A percentile compares a stretch with the other conserved stretches of the same genome.
Evolutionary conservation across 2,888 invertebrate species (phyloP).

Genomic region (Scaptomyza caliginosa): DNA sequence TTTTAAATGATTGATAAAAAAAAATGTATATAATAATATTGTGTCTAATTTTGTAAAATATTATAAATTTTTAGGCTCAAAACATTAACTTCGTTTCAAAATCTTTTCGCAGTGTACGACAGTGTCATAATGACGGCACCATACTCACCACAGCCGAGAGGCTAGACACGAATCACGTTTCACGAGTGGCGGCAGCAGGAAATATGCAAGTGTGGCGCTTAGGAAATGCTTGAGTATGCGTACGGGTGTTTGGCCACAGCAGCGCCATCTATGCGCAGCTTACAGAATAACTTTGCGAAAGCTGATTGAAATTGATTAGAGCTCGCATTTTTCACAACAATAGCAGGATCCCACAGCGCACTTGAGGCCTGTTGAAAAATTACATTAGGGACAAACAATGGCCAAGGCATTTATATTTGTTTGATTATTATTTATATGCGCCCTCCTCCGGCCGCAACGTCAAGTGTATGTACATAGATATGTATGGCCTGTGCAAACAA

Average conservation of each 20-base stretch:
- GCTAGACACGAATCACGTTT: conserved; percentile 29
- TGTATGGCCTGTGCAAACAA: conserved; percentile 58
- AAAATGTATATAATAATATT: no score
- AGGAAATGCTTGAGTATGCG: conserved; percentile 43
- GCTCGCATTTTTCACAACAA: neutral
- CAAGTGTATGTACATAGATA: conserved; percentile 51
- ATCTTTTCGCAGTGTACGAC: conserved; percentile 12
- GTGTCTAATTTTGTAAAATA: no score
- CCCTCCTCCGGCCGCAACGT: conserved; percentile 54
- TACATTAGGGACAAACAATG: conserved; percentile 45
- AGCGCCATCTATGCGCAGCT: conserved; percentile 63
- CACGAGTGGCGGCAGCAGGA: conserved; percentile 44
- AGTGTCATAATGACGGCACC: conserved; percentile 3
- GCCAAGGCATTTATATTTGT: conserved; percentile 54
- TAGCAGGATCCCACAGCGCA: conserved; percentile 9
- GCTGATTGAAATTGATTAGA: conserved; percentile 49
- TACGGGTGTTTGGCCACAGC: conserved; percentile 6
- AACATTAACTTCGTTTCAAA: no score
- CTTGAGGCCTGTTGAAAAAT: conserved; percentile 41
- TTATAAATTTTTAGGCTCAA: no score
- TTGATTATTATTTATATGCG: conserved; percentile 74
- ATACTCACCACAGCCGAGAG: conserved; percentile 65
- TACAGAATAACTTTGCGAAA: conserved; percentile 16
- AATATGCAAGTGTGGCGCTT: conserved; percentile 57
- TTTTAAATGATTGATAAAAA: no score